Base-by-base conservation (phyloP, 1,140 invertebrate species). In the Megathymus violae region DNA sequence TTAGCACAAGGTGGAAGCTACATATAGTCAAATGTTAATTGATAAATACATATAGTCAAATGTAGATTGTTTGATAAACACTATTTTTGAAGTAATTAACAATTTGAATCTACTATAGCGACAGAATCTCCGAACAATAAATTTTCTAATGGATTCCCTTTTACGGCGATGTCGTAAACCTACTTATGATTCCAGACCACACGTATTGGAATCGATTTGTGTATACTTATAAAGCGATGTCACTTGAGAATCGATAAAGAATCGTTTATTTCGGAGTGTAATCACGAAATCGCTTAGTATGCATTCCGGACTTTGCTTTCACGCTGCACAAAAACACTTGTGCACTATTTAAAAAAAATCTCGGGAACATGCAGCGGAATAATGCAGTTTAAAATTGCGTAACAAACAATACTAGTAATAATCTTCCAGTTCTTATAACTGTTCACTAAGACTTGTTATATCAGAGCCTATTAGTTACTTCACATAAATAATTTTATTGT, bases 251-350 rank as follows among this genome's bases (percentile, higher is more conserved):
- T 78, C 66, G 62, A 80, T 83, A 64, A 78, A 65, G 68, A 64
- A 74, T 80, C 74, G 74, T 74, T 70, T 67, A 73, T 74, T 73
- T 71, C 63, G 43, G 69, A 74, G 50, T 78, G 56, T 71, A 68
- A 78, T 76, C 74, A 80, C 67, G 72, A 59, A 61, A 41, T 67
- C 54, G 36, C 54, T 82, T 81, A 15, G 74, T 70, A 82, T 84
- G 70, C 75, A 58, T 62, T 54, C 43, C 59, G 59, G 27, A 48
- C 58, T 34, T 48, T 56, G 63, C 74, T 77, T 80, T 77, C 74
- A 65, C 70, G 54, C 13, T 67, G 44, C 34, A 65, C 44, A 68
- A 65, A 68, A 60, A 64, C 56, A 68, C 61, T 47, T 38, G 31
- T 14, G 13, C 15, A 59, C 47, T 36, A 38, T 60, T 60, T 31